Evolutionary conservation across 2,888 invertebrate species (phyloP).

Genomic region (Iphiclides podalirius): DNA sequence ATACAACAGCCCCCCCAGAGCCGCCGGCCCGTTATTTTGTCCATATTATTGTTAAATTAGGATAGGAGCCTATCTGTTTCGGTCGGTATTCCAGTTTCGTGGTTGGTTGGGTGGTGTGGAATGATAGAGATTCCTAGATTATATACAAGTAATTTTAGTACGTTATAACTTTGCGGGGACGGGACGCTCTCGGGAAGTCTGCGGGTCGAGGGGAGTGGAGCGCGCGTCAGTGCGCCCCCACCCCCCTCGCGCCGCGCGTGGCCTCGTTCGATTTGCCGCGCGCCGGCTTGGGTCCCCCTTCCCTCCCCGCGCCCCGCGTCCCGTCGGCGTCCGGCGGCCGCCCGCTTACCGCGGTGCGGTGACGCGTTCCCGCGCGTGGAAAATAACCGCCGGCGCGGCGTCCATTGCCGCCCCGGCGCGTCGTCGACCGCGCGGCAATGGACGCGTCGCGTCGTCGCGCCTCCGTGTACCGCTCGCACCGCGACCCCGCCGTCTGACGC

Average conservation of each 20-base stretch:
- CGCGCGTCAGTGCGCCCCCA: conserved; percentile 38
- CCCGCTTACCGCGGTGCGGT: conserved; percentile 56
- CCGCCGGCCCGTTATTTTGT: conserved; percentile 71
- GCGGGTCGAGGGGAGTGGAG: conserved; percentile 42
- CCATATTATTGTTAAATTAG: conserved; percentile 65
- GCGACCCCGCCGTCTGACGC: conserved; percentile 42
- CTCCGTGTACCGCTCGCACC: conserved; percentile 10
- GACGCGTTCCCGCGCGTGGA: conserved; percentile 63
- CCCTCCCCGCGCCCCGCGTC: conserved; percentile 42
- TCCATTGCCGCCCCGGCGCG: conserved; percentile 50
- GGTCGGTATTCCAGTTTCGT: conserved; percentile 68
- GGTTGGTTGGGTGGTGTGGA: conserved; percentile 66
- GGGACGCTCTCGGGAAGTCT: conserved; percentile 54
- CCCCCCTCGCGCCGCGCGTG: conserved; percentile 49
- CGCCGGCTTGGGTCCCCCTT: conserved; percentile 37
- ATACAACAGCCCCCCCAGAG: conserved; percentile 33
- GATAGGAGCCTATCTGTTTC: conserved; percentile 54
- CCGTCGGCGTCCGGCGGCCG: conserved; percentile 48
- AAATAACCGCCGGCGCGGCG: conserved; percentile 53
- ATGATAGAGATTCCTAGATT: conserved; percentile 76
- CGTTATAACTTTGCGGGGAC: conserved; percentile 51
- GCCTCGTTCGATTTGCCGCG: conserved; percentile 77
- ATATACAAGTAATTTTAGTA: conserved; percentile 67
- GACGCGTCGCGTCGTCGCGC: conserved; percentile 33
- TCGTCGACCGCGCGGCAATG: conserved; percentile 37